phyloP scores from a whole-genome alignment of 2,797 vertebrate species.

The Tapirus indicus region DNA sequence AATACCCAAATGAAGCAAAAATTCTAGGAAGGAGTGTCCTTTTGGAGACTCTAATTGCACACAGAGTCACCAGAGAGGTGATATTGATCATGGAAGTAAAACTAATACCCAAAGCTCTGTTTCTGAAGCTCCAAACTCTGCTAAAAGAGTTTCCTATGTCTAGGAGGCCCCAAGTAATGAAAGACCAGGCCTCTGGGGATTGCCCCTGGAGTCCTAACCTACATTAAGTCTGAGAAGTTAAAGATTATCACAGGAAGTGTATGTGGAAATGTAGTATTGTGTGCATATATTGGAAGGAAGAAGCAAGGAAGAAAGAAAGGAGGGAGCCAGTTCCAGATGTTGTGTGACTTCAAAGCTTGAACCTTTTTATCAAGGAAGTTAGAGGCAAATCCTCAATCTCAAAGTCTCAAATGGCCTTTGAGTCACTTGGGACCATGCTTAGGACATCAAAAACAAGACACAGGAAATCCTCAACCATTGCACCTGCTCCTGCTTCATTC shows the following conservation, averaged over 20 bases:
- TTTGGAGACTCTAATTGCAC: neutral
- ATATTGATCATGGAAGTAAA: neutral
- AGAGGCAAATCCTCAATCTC: neutral
- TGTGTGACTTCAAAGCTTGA: conserved; percentile 21
- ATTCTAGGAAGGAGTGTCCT: neutral
- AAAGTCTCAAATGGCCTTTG: neutral
- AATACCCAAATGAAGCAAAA: neutral
- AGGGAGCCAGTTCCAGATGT: neutral
- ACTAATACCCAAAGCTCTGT: neutral
- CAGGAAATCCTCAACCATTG: neutral
- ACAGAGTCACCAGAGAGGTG: neutral
- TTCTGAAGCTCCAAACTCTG: neutral
- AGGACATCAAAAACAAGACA: neutral
- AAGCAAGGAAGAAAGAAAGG: neutral
- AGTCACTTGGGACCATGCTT: neutral
- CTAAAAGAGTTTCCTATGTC: neutral
- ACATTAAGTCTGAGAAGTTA: neutral
- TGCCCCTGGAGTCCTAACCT: neutral
- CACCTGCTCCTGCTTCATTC: neutral
- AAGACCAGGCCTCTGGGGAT: neutral
- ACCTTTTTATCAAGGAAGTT: neutral
- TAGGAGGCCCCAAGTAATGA: neutral
- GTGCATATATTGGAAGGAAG: neutral
- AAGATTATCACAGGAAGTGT: neutral
- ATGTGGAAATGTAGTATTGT: neutral